Evolutionary conservation across 2,113 vertebrate species (phyloP), one percentile per base, ranked within the genome.

Genomic region (Anolis sagrei): DNA sequence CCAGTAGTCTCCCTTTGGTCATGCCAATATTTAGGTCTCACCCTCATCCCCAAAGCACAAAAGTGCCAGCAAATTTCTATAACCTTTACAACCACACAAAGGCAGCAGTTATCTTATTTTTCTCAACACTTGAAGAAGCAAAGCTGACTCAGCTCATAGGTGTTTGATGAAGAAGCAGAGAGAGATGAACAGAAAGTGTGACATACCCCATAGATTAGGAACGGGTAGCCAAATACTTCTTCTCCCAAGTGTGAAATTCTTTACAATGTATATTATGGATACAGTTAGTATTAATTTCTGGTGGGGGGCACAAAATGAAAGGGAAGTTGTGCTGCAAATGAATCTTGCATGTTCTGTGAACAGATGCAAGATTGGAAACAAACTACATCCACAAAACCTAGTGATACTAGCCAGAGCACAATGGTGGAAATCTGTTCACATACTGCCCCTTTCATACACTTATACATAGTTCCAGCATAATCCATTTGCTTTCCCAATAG

Each of bases 381-480:
- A 25, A 48, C 74, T 80, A 73, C 6, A 9, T 32, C 4, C 1
- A 0, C 4, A 1, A 16, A n/a, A 1, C 4, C 39, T 13, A 13
- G 18, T 25, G 34, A 58, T 79, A 14, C 21, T 54, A 72, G 49
- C 44, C 0, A 44, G 0, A 8, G 25, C 5, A 62, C 58, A 64
- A 48, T 0, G 11, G 16, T 34, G 48, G 19, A 54, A 54, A 51
- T 69, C 32, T 6, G 11, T 36, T 0, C 0, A 2, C 3, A 13
- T 68, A 48, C 39, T 61, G 51, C 32, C 79, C 36, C 51, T 0
- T 39, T 36, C 76, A 62, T 81, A n/a, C 21, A 6, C 0, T 0
- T 66, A 79, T 29, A 74, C 2, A 4, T 32, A 29, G 6, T 4
- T 27, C 62, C 88, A 34, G 34, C 19, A 25, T 14, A 64, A 34